phyloP scores from a whole-genome alignment of 1,140 invertebrate species.

The Latrodectus geometricus region DNA sequence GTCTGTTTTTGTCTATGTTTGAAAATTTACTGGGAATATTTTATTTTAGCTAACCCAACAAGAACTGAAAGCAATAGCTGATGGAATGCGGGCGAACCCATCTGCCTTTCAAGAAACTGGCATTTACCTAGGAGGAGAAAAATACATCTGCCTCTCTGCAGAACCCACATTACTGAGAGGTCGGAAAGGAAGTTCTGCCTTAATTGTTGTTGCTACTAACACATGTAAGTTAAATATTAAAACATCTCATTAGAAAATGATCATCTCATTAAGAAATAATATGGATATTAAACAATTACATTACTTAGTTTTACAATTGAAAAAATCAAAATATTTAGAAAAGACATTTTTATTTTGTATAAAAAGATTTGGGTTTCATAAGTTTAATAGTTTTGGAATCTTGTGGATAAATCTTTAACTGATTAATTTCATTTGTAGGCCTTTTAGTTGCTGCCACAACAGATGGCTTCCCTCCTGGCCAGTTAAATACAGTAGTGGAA shows the following conservation, averaged over 20 bases:
- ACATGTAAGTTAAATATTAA: conserved; percentile 45
- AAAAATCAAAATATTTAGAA: too few relatives aligned
- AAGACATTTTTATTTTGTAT: background rate
- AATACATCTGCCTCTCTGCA: conserved; percentile 62
- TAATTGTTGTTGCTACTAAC: conserved; percentile 63
- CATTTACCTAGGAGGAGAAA: conserved; percentile 62
- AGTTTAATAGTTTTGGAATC: background rate
- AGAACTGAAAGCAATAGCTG: conserved; percentile 62
- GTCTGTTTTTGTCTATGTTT: too few relatives aligned
- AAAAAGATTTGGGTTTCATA: background rate
- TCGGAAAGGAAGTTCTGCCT: conserved; percentile 63
- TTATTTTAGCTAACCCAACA: conserved; percentile 56
- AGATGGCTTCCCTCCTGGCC: conserved; percentile 63
- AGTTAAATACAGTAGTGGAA: conserved; percentile 63
- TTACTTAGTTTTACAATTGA: too few relatives aligned
- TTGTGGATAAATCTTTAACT: background rate
- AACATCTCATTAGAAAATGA: background rate
- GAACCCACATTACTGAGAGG: conserved; percentile 62
- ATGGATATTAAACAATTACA: too few relatives aligned
- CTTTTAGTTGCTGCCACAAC: conserved; percentile 65
- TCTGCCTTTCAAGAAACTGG: conserved; percentile 59
- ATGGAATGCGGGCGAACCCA: conserved; percentile 63
- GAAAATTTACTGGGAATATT: background rate
- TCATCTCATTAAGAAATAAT: too few relatives aligned
- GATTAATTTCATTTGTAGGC: conserved; percentile 20